phyloP scores from a whole-genome alignment of 2,888 invertebrate species.

The Troides oblongomaculatus region DNA sequence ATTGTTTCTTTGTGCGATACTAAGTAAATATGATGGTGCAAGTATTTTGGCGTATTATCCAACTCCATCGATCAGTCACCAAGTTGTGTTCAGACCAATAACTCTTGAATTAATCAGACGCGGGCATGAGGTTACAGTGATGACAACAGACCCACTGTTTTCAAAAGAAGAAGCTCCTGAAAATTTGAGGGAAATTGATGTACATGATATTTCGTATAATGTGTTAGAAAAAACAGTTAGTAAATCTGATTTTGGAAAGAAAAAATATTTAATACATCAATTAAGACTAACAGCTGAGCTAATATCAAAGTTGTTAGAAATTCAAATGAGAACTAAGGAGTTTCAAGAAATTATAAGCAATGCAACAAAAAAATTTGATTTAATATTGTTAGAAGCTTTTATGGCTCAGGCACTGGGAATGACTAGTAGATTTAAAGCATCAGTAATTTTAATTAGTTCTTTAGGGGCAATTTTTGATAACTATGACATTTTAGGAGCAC shows the following conservation, averaged over 20 bases:
- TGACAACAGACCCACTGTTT: slow-evolving; percentile 51
- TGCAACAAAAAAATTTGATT: slow-evolving; percentile 37
- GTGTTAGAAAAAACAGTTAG: background rate
- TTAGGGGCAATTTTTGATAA: slow-evolving; percentile 33
- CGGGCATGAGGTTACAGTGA: slow-evolving; percentile 58
- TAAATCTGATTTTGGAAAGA: background rate
- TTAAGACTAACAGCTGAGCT: background rate
- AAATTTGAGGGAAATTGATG: slow-evolving; percentile 50
- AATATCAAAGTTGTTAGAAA: background rate
- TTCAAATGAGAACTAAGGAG: slow-evolving; percentile 8
- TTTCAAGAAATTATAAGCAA: slow-evolving; percentile 1
- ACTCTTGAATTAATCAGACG: slow-evolving; percentile 48
- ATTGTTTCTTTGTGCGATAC: background rate
- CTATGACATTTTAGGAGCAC: slow-evolving; percentile 36
- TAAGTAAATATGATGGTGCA: slow-evolving; percentile 31
- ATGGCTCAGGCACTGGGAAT: slow-evolving; percentile 34
- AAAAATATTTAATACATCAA: background rate
- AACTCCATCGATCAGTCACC: slow-evolving; percentile 26
- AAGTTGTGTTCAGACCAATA: slow-evolving; percentile 9
- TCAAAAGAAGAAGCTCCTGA: slow-evolving; percentile 33
- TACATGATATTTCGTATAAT: slow-evolving; percentile 39
- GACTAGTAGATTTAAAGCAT: slow-evolving; percentile 42
- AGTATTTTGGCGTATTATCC: slow-evolving; percentile 53
- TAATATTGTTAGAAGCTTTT: slow-evolving; percentile 42
- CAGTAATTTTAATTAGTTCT: slow-evolving; percentile 45